A percentile compares a stretch with the other conserved stretches of the same genome.
phyloP scores from a whole-genome alignment of 2,888 invertebrate species.

The Drosophila dives region DNA sequence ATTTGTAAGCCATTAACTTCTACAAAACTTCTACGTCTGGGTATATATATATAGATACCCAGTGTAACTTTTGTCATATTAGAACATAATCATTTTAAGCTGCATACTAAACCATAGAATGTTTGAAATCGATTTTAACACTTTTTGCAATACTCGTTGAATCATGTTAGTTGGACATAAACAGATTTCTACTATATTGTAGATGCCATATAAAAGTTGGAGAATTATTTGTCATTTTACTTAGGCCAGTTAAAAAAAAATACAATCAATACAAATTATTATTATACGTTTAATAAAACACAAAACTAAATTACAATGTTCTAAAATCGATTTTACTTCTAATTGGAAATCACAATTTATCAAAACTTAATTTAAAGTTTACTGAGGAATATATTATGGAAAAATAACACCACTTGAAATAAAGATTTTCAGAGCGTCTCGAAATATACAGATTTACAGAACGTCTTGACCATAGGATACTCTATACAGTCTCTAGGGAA shows the following conservation, averaged over 20 bases:
- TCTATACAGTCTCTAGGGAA: not conserved
- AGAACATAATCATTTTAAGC: not conserved
- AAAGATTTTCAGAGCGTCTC: not conserved
- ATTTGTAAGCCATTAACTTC: not conserved
- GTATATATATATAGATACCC: not conserved
- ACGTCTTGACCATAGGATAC: not conserved
- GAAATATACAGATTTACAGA: not conserved
- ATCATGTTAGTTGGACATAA: not conserved
- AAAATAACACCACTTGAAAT: not conserved
- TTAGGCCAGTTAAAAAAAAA: not conserved
- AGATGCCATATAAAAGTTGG: not conserved
- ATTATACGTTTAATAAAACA: too few relatives aligned
- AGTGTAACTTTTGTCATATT: not conserved
- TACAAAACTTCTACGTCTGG: not conserved
- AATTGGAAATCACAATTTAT: not conserved
- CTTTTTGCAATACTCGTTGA: not conserved
- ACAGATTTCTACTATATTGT: not conserved
- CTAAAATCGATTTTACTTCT: not conserved
- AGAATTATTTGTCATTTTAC: not conserved
- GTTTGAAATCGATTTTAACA: not conserved
- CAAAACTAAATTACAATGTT: too few relatives aligned
- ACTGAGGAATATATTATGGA: too few relatives aligned
- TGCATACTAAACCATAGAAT: not conserved
- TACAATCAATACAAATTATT: not conserved
- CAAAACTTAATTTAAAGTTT: not conserved